phyloP scores from a whole-genome alignment of 2,113 vertebrate species.

The Neogobius melanostomus region DNA sequence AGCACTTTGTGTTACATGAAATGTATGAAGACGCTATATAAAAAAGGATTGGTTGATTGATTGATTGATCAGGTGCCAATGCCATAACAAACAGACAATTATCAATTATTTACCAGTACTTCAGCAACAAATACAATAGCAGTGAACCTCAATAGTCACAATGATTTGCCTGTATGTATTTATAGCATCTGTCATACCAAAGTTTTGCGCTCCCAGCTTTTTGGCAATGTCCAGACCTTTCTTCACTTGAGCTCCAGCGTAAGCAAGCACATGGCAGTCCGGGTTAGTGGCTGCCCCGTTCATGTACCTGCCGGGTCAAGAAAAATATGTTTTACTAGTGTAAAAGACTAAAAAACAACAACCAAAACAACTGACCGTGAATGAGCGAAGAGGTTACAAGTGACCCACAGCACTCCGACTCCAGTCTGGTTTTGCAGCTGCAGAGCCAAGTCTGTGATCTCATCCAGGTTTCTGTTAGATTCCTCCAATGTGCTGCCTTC shows the following conservation, averaged over 20 bases:
- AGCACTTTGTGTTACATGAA: too few species aligned
- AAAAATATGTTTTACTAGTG: not conserved
- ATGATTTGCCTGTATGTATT: not conserved
- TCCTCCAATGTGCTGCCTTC: constrained; percentile 69
- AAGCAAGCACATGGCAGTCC: constrained; percentile 69
- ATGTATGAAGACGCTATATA: too few species aligned
- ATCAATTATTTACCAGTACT: too few species aligned
- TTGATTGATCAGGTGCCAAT: too few species aligned
- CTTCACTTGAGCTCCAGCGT: constrained; percentile 68
- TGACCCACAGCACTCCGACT: constrained; percentile 72
- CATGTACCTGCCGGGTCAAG: constrained; percentile 61
- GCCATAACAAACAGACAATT: too few species aligned
- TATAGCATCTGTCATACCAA: constrained; percentile 43
- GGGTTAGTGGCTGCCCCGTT: constrained; percentile 72
- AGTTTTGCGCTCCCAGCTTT: constrained; percentile 71
- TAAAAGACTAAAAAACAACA: too few species aligned
- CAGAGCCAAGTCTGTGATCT: constrained; percentile 70
- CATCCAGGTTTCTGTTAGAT: constrained; percentile 68
- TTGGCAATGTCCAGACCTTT: constrained; percentile 71
- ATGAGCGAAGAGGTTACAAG: constrained; percentile 74
- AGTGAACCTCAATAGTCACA: too few species aligned
- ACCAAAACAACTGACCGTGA: constrained; percentile 44
- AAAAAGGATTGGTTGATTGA: too few species aligned
- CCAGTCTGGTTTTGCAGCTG: constrained; percentile 70
- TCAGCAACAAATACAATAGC: too few species aligned